phyloP scores from a whole-genome alignment of 1,140 invertebrate species.

The Drosophila bocki region DNA sequence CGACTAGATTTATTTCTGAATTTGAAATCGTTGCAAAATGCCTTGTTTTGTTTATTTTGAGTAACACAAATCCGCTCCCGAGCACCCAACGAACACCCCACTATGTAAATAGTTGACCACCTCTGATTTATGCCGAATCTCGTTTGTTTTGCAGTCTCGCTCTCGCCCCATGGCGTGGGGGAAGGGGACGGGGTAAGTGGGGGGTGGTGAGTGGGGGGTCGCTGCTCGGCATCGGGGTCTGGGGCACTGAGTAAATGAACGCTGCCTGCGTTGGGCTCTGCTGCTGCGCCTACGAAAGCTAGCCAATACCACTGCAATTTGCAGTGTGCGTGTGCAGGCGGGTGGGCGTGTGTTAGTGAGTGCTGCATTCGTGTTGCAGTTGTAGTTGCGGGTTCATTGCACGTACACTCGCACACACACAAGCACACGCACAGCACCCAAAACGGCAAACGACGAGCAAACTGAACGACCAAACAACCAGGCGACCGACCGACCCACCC shows the following conservation, averaged over 20 bases:
- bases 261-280: conserved; percentile 18
- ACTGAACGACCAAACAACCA: conserved; percentile 23
- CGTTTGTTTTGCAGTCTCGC: conserved; percentile 49
- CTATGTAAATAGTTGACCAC: conserved; percentile 53
- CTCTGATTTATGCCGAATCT: conserved; percentile 55
- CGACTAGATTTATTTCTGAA: conserved; percentile 22
- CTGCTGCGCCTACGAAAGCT: conserved; percentile 38
- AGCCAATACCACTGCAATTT: conserved; percentile 21
- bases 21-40: conserved; percentile 24
- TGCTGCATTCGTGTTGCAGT: conserved; percentile 56
- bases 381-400: conserved; percentile 74
- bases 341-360: conserved; percentile 14
- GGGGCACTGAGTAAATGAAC: conserved; percentile 51
- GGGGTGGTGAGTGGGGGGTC: conserved; percentile 12
- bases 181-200: not conserved
- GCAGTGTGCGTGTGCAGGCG: conserved; percentile 20
- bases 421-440: conserved; percentile 36
- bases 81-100: conserved; percentile 33
- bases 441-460: conserved; percentile 59
- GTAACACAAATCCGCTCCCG: conserved; percentile 41
- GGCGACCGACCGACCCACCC: conserved; percentile 13
- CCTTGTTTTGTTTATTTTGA: conserved; percentile 29
- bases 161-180: not conserved
- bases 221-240: conserved; percentile 40
- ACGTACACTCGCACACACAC: conserved; percentile 63